Conservation (phyloP, 2,888 invertebrate species). For the Girardia tigrina region DNA sequence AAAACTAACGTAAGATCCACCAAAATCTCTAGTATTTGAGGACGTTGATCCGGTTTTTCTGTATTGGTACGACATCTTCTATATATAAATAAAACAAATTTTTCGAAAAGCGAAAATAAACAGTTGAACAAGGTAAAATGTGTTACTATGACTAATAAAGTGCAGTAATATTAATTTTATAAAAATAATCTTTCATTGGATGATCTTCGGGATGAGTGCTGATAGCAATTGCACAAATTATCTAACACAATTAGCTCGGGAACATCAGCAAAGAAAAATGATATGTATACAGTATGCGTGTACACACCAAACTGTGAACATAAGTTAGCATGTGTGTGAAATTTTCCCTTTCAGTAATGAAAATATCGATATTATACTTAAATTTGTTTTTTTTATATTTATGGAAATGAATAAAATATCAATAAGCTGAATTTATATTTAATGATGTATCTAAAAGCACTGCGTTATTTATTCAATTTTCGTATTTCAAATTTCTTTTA, state of each 20-base stretch:
- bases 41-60: background rate
- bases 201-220: background rate
- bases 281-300: too few relatives aligned
- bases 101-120: conserved; percentile 5
- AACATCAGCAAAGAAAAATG: too few relatives aligned
- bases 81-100: background rate
- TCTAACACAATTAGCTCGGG: background rate
- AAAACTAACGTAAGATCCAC: background rate
- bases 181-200: background rate
- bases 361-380: too few relatives aligned
- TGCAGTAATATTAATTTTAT: conserved; percentile 11
- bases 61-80: background rate
- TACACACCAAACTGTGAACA: too few relatives aligned
- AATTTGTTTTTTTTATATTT: too few relatives aligned
- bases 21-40: background rate
- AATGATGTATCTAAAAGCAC: too few relatives aligned
- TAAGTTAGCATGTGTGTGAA: too few relatives aligned
- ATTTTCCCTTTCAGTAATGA: too few relatives aligned
- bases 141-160: conserved; percentile 1
- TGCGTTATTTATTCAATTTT: too few relatives aligned
- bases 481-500: too few relatives aligned
- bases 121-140: background rate
- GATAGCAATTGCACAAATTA: background rate
- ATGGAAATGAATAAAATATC: too few relatives aligned
- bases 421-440: too few relatives aligned